Base-by-base conservation (phyloP, 2,113 vertebrate genomes). In the Psittacula cyanocephala region DNA sequence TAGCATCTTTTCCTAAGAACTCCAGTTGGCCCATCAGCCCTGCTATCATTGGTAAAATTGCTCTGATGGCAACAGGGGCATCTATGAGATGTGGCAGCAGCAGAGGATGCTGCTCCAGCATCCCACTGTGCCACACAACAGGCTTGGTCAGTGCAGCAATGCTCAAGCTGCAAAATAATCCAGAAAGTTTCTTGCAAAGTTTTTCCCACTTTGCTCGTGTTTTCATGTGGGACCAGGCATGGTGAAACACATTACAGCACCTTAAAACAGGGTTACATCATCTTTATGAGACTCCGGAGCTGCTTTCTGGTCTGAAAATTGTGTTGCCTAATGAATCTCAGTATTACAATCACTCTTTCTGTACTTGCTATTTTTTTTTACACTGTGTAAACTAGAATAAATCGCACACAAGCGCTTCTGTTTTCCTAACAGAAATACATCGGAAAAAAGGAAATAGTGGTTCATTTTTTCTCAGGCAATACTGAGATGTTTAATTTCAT, bases 141-240 rank as follows among this genome's bases (percentile, higher is more conserved):
- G 17, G 27, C 27, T 77, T 6, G 17, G 24, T 11, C 67, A 44
- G 46, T 2, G 10, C 35, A 49, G 39, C 67, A 2, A 13, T 0
- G 8, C 41, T 33, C 52, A 10, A 20, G 12, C 6, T 52, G n/a
- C 11, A 47, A 89, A 63, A 57, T 4, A 8, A n/a, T 33, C 46
- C 52, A 57, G 59, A 86, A 57, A 50, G 22, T 37, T 25, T 57
- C 41, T 33, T 57, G 41, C 35, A 18, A 62, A 55, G 13, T n/a
- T 44, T 50, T 53, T 70, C 23, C n/a, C 10, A 1, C 28, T 79
- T 37, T 39, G 19, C 17, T 65, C 46, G 1, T 11, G 14, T 68
- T 57, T 79, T 47, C 14, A 4, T 5, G 37, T 1, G 2, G 28
- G 31, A n/a, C 4, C 0, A 0, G 28, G 25, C 9, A 11, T 1